Base-by-base conservation (phyloP, 2,797 vertebrate species). In the Chelmon rostratus region DNA sequence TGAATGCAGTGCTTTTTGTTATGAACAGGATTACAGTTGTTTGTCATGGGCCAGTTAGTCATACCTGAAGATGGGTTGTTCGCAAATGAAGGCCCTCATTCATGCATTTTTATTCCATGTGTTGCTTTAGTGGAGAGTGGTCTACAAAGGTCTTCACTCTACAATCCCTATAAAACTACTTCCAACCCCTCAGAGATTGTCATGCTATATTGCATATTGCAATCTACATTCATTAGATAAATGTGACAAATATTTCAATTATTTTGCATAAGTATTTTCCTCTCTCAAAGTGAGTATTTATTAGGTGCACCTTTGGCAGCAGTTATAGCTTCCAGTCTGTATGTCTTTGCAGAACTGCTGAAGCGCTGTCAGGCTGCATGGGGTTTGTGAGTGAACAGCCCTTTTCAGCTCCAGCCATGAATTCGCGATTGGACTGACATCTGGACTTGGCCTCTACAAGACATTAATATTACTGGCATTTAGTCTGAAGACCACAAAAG, bases 1-100 rank as follows among this genome's bases (percentile, higher is more conserved):
- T 73, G 76, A 87, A 84, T 69, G 73, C 49, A 13, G 57, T 49
- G 68, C 58, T 82, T 79, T 74, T 65, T 75, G 58, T 76, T 73
- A 68, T 28, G 50, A 68, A 42, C 0, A 42, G 72, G 50, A 75
- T 79, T 71, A 65, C 66, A 50, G 71, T 44, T 46, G 21, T 81
- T 47, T 57, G 50, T 18, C 44, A 81, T 69, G 64, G 71, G 49
- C 68, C 78, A 59, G 54, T 37, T 73, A 78, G 63, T 82, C 73
- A 47, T 53, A 73, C 40, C 73, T 75, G 33, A 68, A 70, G 40
- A 73, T 46, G 33, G 28, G 56, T 72, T 75, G 78, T 62, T 81
- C 49, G 74, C 47, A 42, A 79, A 67, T 47, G 8, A 68, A 68
- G 74, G 13, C 35, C 8, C 46, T 49, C 52, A 59, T 77, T 79